Percentiles rank a stretch among this genome's conserved stretches.
Evolutionary conservation across 1,140 invertebrate genomes (phyloP).

Genomic region (Sitodiplosis mosellana): DNA sequence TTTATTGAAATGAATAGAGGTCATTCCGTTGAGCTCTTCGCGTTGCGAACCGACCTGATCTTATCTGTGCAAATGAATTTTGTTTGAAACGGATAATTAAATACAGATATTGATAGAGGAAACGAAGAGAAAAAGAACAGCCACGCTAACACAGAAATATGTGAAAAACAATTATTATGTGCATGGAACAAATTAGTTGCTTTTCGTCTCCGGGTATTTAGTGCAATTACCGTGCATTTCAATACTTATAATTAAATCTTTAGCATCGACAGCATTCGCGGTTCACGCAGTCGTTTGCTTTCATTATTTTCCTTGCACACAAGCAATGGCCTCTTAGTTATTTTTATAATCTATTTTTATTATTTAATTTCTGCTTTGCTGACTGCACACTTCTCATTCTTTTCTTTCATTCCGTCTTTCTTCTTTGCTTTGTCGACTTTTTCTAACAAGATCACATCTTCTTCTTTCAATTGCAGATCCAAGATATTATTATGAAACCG

Average conservation of each 20-base stretch:
- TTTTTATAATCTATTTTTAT: conserved; percentile 1
- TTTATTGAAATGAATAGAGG: too few relatives aligned
- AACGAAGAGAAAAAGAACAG: neutral
- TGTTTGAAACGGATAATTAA: neutral
- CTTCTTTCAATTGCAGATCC: conserved; percentile 2
- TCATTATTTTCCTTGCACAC: neutral
- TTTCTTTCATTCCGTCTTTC: neutral
- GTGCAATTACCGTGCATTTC: too few relatives aligned
- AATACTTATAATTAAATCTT: too few relatives aligned
- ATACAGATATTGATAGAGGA: neutral
- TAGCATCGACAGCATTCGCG: too few relatives aligned
- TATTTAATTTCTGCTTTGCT: neutral
- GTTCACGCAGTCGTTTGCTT: neutral
- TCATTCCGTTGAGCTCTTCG: too few relatives aligned
- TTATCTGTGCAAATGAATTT: neutral
- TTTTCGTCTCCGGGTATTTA: too few relatives aligned
- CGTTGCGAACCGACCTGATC: too few relatives aligned
- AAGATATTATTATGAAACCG: conserved; percentile 6
- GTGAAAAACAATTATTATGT: neutral
- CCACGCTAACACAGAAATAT: too few relatives aligned
- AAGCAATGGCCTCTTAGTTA: neutral
- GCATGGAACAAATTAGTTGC: too few relatives aligned
- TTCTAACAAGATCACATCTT: neutral
- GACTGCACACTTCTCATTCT: neutral
- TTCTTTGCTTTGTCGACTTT: neutral